These are phyloP conservation scores for Bostrychus sinensis DNA, from an alignment of 2,113 vertebrate species.

Conservation along the genomic window DNA sequence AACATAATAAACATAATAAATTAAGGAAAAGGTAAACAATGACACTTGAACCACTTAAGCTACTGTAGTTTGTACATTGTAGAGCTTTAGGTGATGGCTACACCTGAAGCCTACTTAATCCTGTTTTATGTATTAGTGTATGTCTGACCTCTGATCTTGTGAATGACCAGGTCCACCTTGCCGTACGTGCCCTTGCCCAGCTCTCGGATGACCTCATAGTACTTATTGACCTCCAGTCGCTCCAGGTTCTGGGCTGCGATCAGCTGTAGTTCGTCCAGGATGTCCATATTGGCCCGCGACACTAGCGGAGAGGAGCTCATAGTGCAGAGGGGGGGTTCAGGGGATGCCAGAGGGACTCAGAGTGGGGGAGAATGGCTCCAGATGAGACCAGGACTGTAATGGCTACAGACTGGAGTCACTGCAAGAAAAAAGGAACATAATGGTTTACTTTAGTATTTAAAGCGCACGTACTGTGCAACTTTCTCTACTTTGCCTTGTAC, in stretches of 20 bases:
- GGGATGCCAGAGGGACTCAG: constrained; percentile 5
- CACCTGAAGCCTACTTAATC: neutral
- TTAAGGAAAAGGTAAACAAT: too few relatives aligned
- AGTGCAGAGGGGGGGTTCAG: constrained; percentile 16
- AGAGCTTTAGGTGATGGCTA: neutral
- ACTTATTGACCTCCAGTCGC: constrained; percentile 79
- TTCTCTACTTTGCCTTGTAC: too few relatives aligned
- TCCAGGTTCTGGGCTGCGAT: constrained; percentile 82
- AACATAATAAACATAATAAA: too few relatives aligned
- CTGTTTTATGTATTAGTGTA: neutral
- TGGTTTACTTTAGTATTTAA: neutral
- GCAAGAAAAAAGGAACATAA: constrained; percentile 16
- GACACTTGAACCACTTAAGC: neutral
- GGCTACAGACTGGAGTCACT: constrained; percentile 59
- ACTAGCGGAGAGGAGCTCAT: constrained; percentile 82
- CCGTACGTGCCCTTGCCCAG: constrained; percentile 84
- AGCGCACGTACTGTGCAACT: too few relatives aligned
- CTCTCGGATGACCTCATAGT: constrained; percentile 83
- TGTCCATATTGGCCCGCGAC: constrained; percentile 80
- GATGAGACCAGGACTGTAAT: constrained; percentile 35
- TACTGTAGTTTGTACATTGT: neutral
- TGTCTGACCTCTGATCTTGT: constrained; percentile 80
- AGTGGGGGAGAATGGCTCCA: neutral
- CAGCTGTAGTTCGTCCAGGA: constrained; percentile 82
- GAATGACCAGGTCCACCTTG: constrained; percentile 83